Base-by-base conservation (phyloP, 2,113 vertebrate species). In the Urocolius indicus region DNA sequence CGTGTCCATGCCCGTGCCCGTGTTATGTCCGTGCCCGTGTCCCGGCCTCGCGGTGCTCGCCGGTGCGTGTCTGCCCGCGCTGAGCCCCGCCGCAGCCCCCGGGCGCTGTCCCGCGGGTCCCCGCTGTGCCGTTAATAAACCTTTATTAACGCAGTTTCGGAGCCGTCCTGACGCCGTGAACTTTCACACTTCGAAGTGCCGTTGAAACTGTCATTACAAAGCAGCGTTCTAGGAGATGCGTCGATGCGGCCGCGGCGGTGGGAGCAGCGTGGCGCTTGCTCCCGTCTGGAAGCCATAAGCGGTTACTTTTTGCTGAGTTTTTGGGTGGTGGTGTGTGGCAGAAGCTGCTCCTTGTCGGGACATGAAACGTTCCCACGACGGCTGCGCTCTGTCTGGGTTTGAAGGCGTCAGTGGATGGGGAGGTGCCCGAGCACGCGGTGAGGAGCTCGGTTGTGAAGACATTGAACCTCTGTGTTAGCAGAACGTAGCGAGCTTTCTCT, bases 321-420 rank as follows among this genome's bases (percentile, higher is more conserved):
- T 19, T 26, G 10, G 8, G 2, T 1, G 3, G 15, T 6, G 0
- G 16, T 10, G 65, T 17, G 16, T 7, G 16, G 52, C 20, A 16
- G 78, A 14, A 21, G 57, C 32, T 30, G 62, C 43, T 32, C 13
- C 54, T 9, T 57, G 29, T 5, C 21, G 45, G 38, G 21, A 6
- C 11, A 0, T 3, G 12, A 5, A 3, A 8, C 6, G 34, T 18
- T 46, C 5, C 14, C n/a, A 9, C 23, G 2, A 0, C 10, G 16
- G 23, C 27, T 5, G 5, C 5, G 2, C n/a, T 16, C 46, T 16
- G 10, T 9, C 21, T 10, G 45, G 36, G 13, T 15, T 18, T 24
- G 30, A 16, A n/a, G 36, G 1, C 11, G 16, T 6, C 7, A 11
- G 1, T 19, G 8, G 76, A 2, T 38, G 8, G 26, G 24, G 43